Conservation (phyloP, 2,888 invertebrate species). For the Aspidiotus rigidus region DNA sequence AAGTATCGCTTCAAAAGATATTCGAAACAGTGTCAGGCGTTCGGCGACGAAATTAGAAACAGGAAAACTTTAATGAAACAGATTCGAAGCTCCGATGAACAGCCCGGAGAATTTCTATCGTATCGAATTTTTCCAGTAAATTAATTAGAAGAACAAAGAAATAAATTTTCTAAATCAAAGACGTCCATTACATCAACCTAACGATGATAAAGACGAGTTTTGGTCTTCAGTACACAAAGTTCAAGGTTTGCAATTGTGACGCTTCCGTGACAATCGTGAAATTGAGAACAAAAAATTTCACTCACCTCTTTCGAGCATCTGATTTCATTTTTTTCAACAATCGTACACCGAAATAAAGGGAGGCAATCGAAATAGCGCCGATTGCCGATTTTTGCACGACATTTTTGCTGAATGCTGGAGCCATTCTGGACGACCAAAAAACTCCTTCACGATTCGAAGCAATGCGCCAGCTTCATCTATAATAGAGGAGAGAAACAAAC, state of each 20-base stretch:
- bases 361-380: constrained; percentile 15
- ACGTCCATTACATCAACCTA: constrained; percentile 6
- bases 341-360: constrained; percentile 11
- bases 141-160: too few relatives aligned
- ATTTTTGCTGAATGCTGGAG: constrained; percentile 18
- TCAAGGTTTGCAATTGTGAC: neutral
- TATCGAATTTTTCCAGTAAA: too few relatives aligned
- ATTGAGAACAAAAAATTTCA: neutral
- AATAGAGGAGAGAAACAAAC: too few relatives aligned
- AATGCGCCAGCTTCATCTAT: too few relatives aligned
- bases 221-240: constrained; percentile 1
- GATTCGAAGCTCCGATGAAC: too few relatives aligned
- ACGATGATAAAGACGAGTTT: neutral
- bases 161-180: too few relatives aligned
- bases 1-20: too few relatives aligned
- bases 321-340: constrained; percentile 22
- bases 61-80: too few relatives aligned
- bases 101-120: too few relatives aligned
- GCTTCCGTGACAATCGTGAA: neutral
- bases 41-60: too few relatives aligned
- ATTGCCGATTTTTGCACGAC: constrained; percentile 16
- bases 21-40: too few relatives aligned
- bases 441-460: too few relatives aligned
- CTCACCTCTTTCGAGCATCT: constrained; percentile 20
- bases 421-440: neutral